Base-by-base conservation (phyloP, 2,888 invertebrate genomes). In the Drosophila cracens region DNA sequence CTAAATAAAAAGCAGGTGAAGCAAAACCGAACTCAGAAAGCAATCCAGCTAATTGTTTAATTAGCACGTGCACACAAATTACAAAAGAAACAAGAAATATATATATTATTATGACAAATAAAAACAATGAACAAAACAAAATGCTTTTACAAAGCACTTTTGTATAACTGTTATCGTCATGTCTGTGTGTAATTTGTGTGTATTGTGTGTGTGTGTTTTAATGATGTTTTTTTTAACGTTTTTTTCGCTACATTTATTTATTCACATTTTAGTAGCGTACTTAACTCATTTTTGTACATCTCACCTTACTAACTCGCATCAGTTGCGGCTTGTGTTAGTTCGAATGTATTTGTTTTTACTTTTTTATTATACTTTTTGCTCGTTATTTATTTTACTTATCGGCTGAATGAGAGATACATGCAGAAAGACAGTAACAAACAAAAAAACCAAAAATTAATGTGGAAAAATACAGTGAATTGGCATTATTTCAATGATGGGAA, bases 61-160 rank as follows among this genome's bases (percentile, higher is more conserved):
- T 85, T 85, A 85, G 76, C 88, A 85, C 89, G 79, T 87, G 90
- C 72, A 68, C 72, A 71, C 73, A 79, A 83, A 81, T 74, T 76
- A 67, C 64, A 66, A 70, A 77, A 62, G 54, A 29, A 56, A 27
- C 18, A 48, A 57, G 56, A 63, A 36, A 53, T 29, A 16, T 56
- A 43, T 4, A 51, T 56, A 62, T 49, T 40, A 52, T 56, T 66
- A 54, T 65, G 29, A 66, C 52, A 66, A 69, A 58, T 36, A 53
- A 64, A 36, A 64, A 57, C 51, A 60, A 61, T 38, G 66, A 67
- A 38, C n/a, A 64, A 53, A 64, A 58, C 56, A 38, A 74, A 78
- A 52, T 38, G 43, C 18, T 59, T 66, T 82, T 75, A 61, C 53
- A 68, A 46, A 46, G 57, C 21, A 25, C 58, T 54, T 70, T 64